Evolutionary conservation across 2,888 invertebrate species (phyloP).

Genomic region (Diarsia brunnea): DNA sequence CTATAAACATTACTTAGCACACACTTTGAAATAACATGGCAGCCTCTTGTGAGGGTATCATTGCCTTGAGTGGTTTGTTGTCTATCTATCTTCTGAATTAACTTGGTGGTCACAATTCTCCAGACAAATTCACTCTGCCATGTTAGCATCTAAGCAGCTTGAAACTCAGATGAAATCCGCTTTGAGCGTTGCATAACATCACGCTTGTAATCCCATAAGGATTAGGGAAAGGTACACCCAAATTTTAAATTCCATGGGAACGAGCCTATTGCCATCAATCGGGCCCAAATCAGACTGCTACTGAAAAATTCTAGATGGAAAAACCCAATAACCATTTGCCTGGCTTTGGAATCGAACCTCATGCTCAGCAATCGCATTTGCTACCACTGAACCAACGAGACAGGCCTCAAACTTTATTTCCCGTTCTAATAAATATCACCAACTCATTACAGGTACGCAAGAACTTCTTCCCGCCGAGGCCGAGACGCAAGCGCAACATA

Average conservation of each 20-base stretch:
- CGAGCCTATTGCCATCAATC: too few species aligned
- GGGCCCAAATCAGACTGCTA: too few species aligned
- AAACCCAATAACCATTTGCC: too few species aligned
- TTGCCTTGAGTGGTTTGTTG: not conserved
- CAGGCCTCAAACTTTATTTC: not conserved
- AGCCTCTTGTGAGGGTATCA: not conserved
- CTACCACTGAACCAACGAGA: too few species aligned
- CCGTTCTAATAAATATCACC: not conserved
- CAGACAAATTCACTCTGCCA: not conserved
- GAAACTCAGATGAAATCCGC: not conserved
- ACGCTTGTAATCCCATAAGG: too few species aligned
- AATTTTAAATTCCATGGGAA: too few species aligned
- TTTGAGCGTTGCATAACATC: not conserved
- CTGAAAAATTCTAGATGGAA: too few species aligned
- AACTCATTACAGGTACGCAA: conserved; percentile 90
- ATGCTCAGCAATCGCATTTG: too few species aligned
- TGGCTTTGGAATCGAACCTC: too few species aligned
- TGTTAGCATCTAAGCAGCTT: not conserved
- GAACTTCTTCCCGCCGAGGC: conserved; percentile 93
- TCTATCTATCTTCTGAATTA: not conserved
- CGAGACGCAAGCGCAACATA: conserved; percentile 85
- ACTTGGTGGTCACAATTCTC: not conserved
- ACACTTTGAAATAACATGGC: not conserved
- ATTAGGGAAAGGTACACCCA: too few species aligned
- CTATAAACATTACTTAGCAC: not conserved